Base-by-base conservation (phyloP, 2,888 invertebrate genomes). In the Amphimallon solstitiale region DNA sequence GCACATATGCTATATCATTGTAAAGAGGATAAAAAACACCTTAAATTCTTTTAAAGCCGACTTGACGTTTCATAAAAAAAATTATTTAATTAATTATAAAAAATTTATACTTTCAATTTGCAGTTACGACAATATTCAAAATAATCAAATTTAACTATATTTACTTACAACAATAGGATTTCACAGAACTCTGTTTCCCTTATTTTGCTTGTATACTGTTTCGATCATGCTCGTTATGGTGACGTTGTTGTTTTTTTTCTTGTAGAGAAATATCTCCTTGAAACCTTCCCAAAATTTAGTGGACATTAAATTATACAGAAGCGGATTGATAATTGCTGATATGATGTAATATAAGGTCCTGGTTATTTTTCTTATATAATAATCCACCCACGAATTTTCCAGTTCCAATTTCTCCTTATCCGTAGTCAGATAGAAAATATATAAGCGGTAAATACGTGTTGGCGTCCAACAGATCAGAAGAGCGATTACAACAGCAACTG, bases 391-490 rank as follows among this genome's bases (percentile, higher is more conserved):
- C 1, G 15, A 12, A 4, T 54, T 21, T 19, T 54, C 54, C 17
- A 54, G 15, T 54, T 38, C 10, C 2, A 54, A n/a, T 34, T 54
- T 54, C 6, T 54, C 54, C 21, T 40, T 54, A 12, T 54, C 54
- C 23, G 21, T 38, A 15, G n/a, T 21, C 21, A 19, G 14, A 40
- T 54, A 54, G n/a, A 54, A 54, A n/a, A 54, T 23, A 7, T 54
- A 54, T 7, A 54, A 54, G 0, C 54, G 54, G 6, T 54, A 54
- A 19, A 54, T 7, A 7, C 54, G 38, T 1, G 54, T 54, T 1
- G 54, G 54, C 12, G 54, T 54, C 54, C 54, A 54, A 19, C 54
- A 54, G 17, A 54, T 54, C 5, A 54, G 12, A 12, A 54, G 19
- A 1, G 54, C 19, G 12, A 40, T 21, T 1, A 54, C 54, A 4